Percentiles rank a stretch among this genome's conserved stretches.
phyloP scores from a whole-genome alignment of 1,140 invertebrate species.

The Drosophila jambulina region DNA sequence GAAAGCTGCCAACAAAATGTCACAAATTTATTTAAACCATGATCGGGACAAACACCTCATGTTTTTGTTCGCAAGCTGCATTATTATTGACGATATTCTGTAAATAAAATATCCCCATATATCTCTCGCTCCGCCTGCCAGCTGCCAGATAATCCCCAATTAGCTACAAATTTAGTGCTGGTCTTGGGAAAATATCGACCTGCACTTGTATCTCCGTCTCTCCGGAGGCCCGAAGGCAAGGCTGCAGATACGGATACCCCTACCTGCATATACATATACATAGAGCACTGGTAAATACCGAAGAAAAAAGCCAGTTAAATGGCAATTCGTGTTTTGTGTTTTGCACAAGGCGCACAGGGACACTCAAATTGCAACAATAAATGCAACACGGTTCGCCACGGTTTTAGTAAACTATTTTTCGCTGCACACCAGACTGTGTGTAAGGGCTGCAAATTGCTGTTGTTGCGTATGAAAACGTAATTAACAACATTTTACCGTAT shows the following conservation, averaged over 20 bases:
- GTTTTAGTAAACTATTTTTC: slow-evolving; percentile 66
- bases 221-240: slow-evolving; percentile 26
- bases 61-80: neutral
- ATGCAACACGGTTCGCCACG: slow-evolving; percentile 48
- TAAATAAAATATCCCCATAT: slow-evolving; percentile 1
- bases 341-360: slow-evolving; percentile 38
- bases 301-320: slow-evolving; percentile 60
- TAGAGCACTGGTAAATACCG: slow-evolving; percentile 3
- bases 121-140: neutral
- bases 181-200: slow-evolving; percentile 6
- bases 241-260: slow-evolving; percentile 29
- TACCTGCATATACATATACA: slow-evolving; percentile 24
- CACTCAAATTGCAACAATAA: slow-evolving; percentile 31
- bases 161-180: slow-evolving; percentile 68
- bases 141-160: slow-evolving; percentile 63
- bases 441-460: slow-evolving; percentile 43
- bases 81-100: neutral
- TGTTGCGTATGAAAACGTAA: slow-evolving; percentile 78
- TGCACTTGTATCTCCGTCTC: slow-evolving; percentile 42
- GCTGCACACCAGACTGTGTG: slow-evolving; percentile 52
- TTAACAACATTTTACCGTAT: slow-evolving; percentile 76
- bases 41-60: neutral
- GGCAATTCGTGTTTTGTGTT: slow-evolving; percentile 68
- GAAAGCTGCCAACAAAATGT: neutral
- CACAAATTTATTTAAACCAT: neutral